Evolutionary conservation across 2,888 invertebrate genomes (phyloP), one percentile per base, ranked within the genome.

Genomic region (Oligia fasciuncula): DNA sequence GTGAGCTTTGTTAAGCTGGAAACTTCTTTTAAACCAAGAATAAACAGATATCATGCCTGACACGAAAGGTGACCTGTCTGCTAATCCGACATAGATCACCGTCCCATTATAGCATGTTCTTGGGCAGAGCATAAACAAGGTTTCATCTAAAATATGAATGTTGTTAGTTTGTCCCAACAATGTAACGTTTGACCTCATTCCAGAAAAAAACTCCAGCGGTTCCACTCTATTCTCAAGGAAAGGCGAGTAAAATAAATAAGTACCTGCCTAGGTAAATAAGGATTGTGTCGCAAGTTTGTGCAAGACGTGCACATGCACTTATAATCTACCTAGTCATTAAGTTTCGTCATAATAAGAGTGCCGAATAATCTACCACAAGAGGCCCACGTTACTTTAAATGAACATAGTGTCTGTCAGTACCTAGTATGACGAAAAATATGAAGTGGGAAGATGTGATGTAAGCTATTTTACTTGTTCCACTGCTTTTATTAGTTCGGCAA

Each of bases 181-280:
- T 71, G 17, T 62, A 57, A 17, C 23, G 29, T 71, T 83, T 83
- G 78, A 86, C 78, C 83, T 78, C 73, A 86, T 74, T 84, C 73
- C 83, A 54, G 63, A 73, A 77, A 86, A 85, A 67, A 29, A 29
- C 35, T 73, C 29, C 23, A 84, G 65, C 43, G 19, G 43, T 65
- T n/a, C 13, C 40, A 14, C 54, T 63, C 54, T 29, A 19, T 70
- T 46, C 66, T 79, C 66, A 79, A 78, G 70, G 51, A 40, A 43
- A 54, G 40, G 8, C 43, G 35, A 49, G 79, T 62, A 62, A 77
- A 84, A 68, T 35, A 57, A 57, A 74, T 29, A 54, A 35, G 29
- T 62, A 43, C 2, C 14, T 67, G 60, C 49, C 46, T 67, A 62
- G 51, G 5, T 51, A 49, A 46, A 75, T n/a, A 14, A 49, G 54